Evolutionary conservation across 1,140 invertebrate genomes (phyloP), one percentile per base, ranked within the genome.

Genomic region (Harlomillsia oculata): DNA sequence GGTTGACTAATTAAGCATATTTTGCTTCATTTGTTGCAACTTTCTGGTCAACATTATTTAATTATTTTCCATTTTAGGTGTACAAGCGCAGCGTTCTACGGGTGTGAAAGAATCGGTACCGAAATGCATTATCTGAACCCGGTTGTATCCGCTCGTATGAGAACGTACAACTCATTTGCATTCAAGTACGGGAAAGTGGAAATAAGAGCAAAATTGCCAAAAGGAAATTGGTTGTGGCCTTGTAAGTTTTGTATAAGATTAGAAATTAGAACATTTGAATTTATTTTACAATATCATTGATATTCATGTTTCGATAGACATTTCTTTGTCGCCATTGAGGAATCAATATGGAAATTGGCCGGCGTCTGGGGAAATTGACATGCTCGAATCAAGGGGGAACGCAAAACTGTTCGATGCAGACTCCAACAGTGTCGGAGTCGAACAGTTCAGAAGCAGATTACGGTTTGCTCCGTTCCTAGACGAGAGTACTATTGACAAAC

Each of bases 101-200:
- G 49, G 2, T 51, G 49, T 11, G 37, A 53, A 13, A 20, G 51
- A 20, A 28, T 13, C 1, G 51, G 51, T 1, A 30, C 14, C 21
- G 37, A 20, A 0, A 11, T 5, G 11, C n/a, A 43, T 4, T 34
- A 34, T 18, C n/a, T 53, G 0, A 36, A 36, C 1, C 51, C 51
- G 0, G 16, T 30, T 14, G 30, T 78, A 8, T 84, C 84, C 1
- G 82, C 80, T 6, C 76, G 79, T 63, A 67, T 89, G 29, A 77
- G 78, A 20, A 84, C 83, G 0, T 78, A 76, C 52, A 71, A 78
- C 32, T 73, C 71, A 16, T 85, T 88, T 62, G 72, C 71, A 59
- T 84, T 85, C 67, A 78, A 76, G 60, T 88, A 82, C 63, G 85
- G 85, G 9, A 77, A 75, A 67, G 75, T 88, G 11, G 84, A 87